Percentiles rank a stretch among this genome's conserved stretches.
These are phyloP conservation scores for Rhopalosiphum maidis DNA, from an alignment of 1,140 invertebrate species.

Conservation along the genomic window DNA sequence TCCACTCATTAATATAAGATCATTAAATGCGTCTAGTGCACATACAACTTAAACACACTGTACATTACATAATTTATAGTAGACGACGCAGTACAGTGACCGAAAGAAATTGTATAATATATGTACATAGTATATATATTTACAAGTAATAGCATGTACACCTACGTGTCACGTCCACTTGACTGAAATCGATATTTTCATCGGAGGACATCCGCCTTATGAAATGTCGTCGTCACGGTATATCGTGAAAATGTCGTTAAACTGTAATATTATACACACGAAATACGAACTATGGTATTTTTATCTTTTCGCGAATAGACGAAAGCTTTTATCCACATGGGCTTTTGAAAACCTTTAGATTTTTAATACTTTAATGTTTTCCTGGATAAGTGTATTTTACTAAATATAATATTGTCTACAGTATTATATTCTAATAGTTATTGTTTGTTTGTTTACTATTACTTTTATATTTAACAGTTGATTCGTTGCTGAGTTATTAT, in stretches of 20 bases:
- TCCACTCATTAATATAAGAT: neutral
- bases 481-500: neutral
- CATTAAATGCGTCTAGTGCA: neutral
- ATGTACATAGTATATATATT: neutral
- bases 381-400: neutral
- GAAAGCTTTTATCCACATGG: neutral
- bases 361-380: constrained; percentile 4
- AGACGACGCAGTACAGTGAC: neutral
- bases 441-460: neutral
- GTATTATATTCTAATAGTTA: neutral
- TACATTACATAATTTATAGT: neutral
- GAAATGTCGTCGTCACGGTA: neutral
- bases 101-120: neutral
- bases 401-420: neutral
- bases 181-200: constrained; percentile 4
- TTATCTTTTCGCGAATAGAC: neutral
- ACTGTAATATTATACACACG: neutral
- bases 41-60: neutral
- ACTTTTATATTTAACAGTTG: neutral
- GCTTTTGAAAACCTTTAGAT: neutral
- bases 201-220: neutral
- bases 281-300: neutral
- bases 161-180: neutral
- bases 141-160: neutral
- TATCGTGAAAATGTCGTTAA: neutral